A percentile compares a stretch with the other conserved stretches of the same genome.
Conservation (phyloP, 2,797 vertebrate species). For the Octomys mimax region DNA sequence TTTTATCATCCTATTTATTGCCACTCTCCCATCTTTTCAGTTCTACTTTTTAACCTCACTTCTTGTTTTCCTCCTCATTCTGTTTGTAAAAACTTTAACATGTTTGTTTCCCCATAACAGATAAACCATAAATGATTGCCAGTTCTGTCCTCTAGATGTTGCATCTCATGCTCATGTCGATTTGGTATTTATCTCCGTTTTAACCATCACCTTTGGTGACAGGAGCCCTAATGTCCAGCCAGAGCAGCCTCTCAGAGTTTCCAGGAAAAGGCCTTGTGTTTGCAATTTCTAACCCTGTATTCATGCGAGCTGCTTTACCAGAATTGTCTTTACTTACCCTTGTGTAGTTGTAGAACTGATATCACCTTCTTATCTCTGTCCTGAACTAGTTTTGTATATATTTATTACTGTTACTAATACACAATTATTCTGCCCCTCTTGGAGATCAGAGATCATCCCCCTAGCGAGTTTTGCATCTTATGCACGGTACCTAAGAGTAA, state of each 20-base stretch:
- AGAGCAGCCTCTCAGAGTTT: not conserved
- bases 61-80: not conserved
- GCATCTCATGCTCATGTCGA: not conserved
- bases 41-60: not conserved
- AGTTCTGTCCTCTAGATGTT: not conserved
- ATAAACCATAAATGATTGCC: not conserved
- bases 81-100: not conserved
- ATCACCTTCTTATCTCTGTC: not conserved
- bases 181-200: conserved; percentile 2
- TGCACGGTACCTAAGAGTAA: not conserved
- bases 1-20: not conserved
- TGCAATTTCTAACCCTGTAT: not conserved
- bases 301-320: not conserved
- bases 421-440: not conserved
- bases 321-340: not conserved
- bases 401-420: not conserved
- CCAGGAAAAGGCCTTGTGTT: not conserved
- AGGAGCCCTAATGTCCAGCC: not conserved
- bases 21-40: not conserved
- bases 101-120: not conserved
- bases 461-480: not conserved
- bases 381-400: not conserved
- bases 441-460: not conserved
- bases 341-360: not conserved
- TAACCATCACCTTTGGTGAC: not conserved